Evolutionary conservation across 2,113 vertebrate genomes (phyloP).

Genomic region (Petroica traversi): DNA sequence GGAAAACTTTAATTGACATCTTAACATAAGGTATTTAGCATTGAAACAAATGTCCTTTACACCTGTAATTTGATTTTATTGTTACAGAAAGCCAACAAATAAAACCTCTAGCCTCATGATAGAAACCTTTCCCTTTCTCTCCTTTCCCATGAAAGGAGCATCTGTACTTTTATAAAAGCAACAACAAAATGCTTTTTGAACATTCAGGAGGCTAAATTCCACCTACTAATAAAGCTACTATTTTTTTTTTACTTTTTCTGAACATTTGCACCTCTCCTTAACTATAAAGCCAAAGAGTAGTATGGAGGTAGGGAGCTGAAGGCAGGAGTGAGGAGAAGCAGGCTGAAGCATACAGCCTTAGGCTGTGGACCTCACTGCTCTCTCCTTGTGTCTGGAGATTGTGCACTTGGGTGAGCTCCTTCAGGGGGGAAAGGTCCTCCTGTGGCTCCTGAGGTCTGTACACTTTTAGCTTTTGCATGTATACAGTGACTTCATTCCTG

Average conservation of each 20-base stretch:
- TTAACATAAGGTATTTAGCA: slow-evolving; percentile 45
- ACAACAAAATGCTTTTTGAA: background rate
- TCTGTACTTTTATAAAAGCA: background rate
- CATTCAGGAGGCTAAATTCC: background rate
- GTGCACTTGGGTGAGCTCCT: background rate
- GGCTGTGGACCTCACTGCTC: background rate
- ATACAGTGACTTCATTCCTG: background rate
- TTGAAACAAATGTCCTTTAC: background rate
- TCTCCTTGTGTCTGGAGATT: background rate
- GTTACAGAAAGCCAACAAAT: slow-evolving; percentile 8
- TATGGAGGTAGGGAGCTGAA: background rate
- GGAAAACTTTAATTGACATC: slow-evolving; percentile 52
- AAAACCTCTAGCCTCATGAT: background rate
- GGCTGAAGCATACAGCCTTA: background rate
- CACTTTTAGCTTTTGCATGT: background rate
- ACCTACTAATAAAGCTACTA: background rate
- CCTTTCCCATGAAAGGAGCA: background rate
- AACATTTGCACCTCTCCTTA: background rate
- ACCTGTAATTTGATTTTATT: slow-evolving; percentile 24
- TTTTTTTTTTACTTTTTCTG: background rate
- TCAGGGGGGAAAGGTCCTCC: accelerated
- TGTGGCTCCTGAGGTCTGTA: background rate
- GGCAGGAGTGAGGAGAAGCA: background rate
- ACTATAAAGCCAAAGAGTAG: background rate
- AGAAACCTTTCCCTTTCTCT: background rate